Percentiles rank a stretch among this genome's conserved stretches.
phyloP scores from a whole-genome alignment of 2,888 invertebrate species.

The Acanthosepion esculentum region DNA sequence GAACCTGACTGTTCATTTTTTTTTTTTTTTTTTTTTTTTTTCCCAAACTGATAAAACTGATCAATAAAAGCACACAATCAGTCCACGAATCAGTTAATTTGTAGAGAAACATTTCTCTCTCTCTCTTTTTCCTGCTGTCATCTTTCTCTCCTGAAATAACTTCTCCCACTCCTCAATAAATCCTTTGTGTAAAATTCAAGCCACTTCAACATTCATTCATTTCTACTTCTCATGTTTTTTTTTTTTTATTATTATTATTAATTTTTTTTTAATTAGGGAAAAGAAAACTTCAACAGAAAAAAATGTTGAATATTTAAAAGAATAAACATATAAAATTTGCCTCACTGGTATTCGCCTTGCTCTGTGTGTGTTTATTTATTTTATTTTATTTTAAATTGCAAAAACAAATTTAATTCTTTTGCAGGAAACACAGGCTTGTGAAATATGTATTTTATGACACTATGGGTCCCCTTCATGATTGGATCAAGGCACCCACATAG shows the following conservation, averaged over 20 bases:
- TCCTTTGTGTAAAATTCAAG: slow-evolving; percentile 4
- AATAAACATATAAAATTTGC: neutral
- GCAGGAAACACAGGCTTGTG: neutral
- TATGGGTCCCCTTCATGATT: no score
- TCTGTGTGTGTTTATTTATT: no score
- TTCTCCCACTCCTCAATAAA: slow-evolving; percentile 18
- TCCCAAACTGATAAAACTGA: neutral
- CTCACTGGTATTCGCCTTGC: neutral
- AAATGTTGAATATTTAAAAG: slow-evolving; percentile 13
- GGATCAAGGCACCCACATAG: no score
- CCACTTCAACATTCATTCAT: slow-evolving; percentile 22
- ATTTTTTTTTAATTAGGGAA: neutral
- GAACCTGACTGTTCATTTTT: neutral
- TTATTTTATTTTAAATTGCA: no score
- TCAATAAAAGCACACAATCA: neutral
- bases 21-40: neutral
- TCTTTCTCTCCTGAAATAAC: slow-evolving; percentile 8
- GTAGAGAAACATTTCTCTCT: slow-evolving; percentile 12
- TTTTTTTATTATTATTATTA: neutral
- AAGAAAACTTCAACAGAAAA: neutral
- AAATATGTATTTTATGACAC: no score
- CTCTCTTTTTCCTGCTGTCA: slow-evolving; percentile 25
- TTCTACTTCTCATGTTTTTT: slow-evolving; percentile 1
- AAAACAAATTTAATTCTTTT: neutral
- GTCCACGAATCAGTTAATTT: neutral